phyloP scores from a whole-genome alignment of 1,140 invertebrate genomes.

The Scaptodrosophila lebanonensis region DNA sequence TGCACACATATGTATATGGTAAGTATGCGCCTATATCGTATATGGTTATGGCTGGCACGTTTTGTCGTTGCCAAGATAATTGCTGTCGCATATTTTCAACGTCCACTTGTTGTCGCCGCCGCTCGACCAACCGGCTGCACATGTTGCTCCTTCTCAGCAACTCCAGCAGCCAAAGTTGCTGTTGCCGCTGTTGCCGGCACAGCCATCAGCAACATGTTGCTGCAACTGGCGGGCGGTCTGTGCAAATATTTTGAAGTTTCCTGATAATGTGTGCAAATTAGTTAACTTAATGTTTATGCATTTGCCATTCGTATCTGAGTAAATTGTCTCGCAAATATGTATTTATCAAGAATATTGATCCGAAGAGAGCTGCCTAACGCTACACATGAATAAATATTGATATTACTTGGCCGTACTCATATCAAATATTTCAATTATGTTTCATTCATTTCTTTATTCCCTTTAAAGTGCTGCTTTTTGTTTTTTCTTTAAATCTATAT shows the following conservation, averaged over 20 bases:
- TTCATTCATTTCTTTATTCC: no score
- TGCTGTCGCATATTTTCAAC: constrained; percentile 67
- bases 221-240: constrained; percentile 26
- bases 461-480: no score
- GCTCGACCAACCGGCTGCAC: no score
- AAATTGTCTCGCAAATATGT: constrained; percentile 5
- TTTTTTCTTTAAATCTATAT: no score
- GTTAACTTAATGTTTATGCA: constrained; percentile 26
- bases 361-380: no score
- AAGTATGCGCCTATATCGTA: constrained; percentile 26
- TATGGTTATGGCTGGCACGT: constrained; percentile 7
- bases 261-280: constrained; percentile 25
- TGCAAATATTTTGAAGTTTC: constrained; percentile 46
- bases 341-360: no score
- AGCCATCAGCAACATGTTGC: constrained; percentile 62
- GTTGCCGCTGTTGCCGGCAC: constrained; percentile 31
- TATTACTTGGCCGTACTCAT: no score
- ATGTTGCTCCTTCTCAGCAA: no score
- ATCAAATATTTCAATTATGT: no score
- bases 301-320: background rate
- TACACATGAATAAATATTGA: no score
- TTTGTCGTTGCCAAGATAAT: constrained; percentile 54
- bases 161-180: constrained; percentile 16
- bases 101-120: constrained; percentile 63
- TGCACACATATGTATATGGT: constrained; percentile 44